Evolutionary conservation across 2,113 vertebrate species (phyloP), one percentile per base, ranked within the genome.

Genomic region (Marmota monax): DNA sequence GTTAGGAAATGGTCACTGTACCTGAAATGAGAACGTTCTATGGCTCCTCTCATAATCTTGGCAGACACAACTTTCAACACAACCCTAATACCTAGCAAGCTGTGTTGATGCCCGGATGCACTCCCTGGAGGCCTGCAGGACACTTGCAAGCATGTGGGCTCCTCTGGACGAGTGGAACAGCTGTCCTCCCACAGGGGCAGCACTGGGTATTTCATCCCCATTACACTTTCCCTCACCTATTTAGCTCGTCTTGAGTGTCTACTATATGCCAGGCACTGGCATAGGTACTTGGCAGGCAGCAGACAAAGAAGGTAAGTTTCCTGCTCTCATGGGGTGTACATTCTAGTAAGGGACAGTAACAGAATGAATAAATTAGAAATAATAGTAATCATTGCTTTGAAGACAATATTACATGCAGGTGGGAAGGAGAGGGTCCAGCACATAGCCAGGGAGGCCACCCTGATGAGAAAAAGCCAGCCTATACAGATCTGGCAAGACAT

Each of bases 181-280:
- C 1, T 48, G 17, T 4, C 1, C 6, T 63, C 27, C 67, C 37
- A 32, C 23, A 7, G 9, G 37, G 34, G 53, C 0, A 3, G 27
- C 2, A 2, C 20, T 2, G 0, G 25, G 45, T 20, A 27, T 27
- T 39, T 51, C 13, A 37, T 7, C 7, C 32, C 1, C 0, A 1
- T 14, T 14, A 61, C 4, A 7, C 3, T 32, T 82, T 39, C 51
- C 58, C 13, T 92, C 32, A 29, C 27, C 32, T 53, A 9, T 23
- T 39, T 23, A 72, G 32, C 72, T 42, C 9, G 17, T 51, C 34
- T 77, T 70, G 42, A 77, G 56, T 8, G 25, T 63, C 74, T 74
- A 3, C 17, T 25, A 13, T 25, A 78, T 61, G 42, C 29, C 39
- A 93, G 73, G 34, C 51, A 32, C 13, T 72, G n/a, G 12, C 18